A percentile compares a stretch with the other conserved stretches of the same genome.
These are phyloP conservation scores for Globodera rostochiensis DNA, from an alignment of 1,140 invertebrate genomes.

Conservation along the genomic window DNA sequence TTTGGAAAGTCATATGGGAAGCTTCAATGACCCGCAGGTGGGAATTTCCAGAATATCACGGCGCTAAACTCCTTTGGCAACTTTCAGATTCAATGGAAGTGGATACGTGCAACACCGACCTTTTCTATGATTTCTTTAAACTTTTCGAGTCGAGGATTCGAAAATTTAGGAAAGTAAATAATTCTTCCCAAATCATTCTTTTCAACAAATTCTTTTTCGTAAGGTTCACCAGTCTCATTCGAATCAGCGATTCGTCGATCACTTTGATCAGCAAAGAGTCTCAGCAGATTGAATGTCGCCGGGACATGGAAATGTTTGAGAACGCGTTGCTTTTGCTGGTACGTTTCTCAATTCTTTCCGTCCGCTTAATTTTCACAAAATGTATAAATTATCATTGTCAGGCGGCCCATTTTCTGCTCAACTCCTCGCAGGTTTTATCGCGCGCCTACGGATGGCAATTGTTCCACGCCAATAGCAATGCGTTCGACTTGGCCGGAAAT, in stretches of 20 bases:
- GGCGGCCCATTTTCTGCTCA: constrained; percentile 48
- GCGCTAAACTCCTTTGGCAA: neutral
- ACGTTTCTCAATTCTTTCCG: neutral
- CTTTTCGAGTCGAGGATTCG: constrained; percentile 39
- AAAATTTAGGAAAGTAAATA: constrained; percentile 46
- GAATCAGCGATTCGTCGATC: constrained; percentile 38
- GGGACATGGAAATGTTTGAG: constrained; percentile 41
- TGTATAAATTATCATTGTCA: neutral
- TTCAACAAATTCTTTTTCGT: neutral
- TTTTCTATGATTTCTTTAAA: constrained; percentile 42
- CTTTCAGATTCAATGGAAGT: constrained; percentile 53
- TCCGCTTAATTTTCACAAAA: constrained; percentile 1
- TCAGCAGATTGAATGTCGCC: constrained; percentile 39
- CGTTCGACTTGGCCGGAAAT: constrained; percentile 38
- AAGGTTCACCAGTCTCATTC: constrained; percentile 46
- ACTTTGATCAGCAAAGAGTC: constrained; percentile 40
- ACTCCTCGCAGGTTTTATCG: constrained; percentile 26
- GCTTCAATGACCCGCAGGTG: constrained; percentile 22
- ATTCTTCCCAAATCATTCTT: neutral
- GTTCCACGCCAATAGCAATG: constrained; percentile 55
- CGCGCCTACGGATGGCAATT: constrained; percentile 47
- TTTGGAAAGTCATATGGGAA: constrained; percentile 23
- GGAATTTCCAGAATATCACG: neutral
- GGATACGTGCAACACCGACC: constrained; percentile 44
- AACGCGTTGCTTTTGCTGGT: constrained; percentile 41